phyloP scores from a whole-genome alignment of 2,888 invertebrate species.

The Phaedon cochleariae region DNA sequence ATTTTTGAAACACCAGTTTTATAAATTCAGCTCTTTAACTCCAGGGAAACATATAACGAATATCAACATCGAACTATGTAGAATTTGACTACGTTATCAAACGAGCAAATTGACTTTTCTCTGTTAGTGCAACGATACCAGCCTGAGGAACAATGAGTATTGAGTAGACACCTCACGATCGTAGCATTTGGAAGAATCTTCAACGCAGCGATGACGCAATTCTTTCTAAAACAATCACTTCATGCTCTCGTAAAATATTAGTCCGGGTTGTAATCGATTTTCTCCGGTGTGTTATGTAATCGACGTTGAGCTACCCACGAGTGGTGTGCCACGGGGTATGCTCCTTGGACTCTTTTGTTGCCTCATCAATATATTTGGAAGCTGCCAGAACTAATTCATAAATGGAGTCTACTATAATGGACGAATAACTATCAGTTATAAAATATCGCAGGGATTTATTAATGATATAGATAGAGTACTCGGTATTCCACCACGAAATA shows the following conservation, averaged over 20 bases:
- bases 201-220: neutral
- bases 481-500: no score
- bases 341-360: neutral
- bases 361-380: neutral
- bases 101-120: no score
- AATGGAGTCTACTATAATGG: no score
- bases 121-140: constrained; percentile 39
- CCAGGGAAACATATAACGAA: neutral
- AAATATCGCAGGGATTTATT: no score
- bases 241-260: neutral
- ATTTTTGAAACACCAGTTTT: no score
- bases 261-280: neutral
- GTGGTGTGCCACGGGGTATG: neutral
- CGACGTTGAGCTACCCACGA: neutral
- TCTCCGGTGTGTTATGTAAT: neutral
- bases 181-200: neutral
- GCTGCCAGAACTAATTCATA: no score
- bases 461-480: no score
- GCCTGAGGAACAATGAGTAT: neutral
- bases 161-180: neutral
- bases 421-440: no score
- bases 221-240: neutral
- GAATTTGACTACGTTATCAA: no score
- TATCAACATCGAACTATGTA: no score
- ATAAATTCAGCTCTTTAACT: no score